phyloP scores from a whole-genome alignment of 1,140 invertebrate species.

The Cherax quadricarinatus region DNA sequence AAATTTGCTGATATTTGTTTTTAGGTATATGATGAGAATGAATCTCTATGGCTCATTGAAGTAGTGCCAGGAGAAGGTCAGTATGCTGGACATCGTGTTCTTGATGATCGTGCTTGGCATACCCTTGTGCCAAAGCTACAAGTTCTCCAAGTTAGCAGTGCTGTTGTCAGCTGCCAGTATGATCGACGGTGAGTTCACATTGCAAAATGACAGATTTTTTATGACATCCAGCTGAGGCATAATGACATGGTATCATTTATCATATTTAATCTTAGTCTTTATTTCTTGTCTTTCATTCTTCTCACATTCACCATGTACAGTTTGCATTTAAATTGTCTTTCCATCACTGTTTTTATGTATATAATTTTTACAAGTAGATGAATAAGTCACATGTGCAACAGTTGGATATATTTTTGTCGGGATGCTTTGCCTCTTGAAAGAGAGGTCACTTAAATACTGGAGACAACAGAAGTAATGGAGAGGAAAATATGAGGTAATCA shows the following conservation, averaged over 20 bases:
- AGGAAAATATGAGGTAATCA: too few relatives aligned
- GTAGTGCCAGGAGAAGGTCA: constrained; percentile 62
- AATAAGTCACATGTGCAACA: too few relatives aligned
- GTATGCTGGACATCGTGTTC: constrained; percentile 57
- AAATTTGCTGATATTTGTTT: constrained; percentile 1
- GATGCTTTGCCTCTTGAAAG: too few relatives aligned
- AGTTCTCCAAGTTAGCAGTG: constrained; percentile 34
- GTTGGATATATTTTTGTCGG: too few relatives aligned
- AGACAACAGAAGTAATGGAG: too few relatives aligned
- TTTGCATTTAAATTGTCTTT: too few relatives aligned
- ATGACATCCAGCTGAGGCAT: neutral
- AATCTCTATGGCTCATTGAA: constrained; percentile 61
- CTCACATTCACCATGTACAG: too few relatives aligned
- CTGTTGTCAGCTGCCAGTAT: constrained; percentile 56
- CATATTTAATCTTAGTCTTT: neutral
- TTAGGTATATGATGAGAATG: constrained; percentile 63
- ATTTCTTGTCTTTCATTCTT: too few relatives aligned
- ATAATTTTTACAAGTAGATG: too few relatives aligned
- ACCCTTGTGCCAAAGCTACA: constrained; percentile 33
- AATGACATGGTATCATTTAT: neutral
- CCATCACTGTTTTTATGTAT: too few relatives aligned
- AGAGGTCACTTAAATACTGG: too few relatives aligned
- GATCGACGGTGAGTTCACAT: constrained; percentile 48
- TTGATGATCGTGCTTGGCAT: constrained; percentile 61
- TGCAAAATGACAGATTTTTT: too few relatives aligned